Percentiles rank a stretch among this genome's conserved stretches.
phyloP scores from a whole-genome alignment of 2,888 invertebrate species.

The Phalera bucephala region DNA sequence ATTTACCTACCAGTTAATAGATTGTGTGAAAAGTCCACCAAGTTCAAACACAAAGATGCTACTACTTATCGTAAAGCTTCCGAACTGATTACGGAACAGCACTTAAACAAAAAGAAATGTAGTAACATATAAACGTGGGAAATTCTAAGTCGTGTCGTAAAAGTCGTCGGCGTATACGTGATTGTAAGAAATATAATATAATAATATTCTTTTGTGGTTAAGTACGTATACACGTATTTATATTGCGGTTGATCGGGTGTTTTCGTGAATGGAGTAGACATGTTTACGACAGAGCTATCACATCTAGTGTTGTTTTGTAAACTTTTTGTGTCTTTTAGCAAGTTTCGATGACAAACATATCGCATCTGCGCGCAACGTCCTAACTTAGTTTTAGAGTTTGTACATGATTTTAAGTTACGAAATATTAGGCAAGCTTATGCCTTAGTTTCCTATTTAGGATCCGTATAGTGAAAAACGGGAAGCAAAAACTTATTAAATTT shows the following conservation, averaged over 20 bases:
- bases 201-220: neutral
- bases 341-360: no score
- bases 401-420: no score
- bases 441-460: no score
- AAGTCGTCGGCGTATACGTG: slow-evolving; percentile 31
- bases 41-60: neutral
- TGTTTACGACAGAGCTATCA: slow-evolving; percentile 18
- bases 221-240: neutral
- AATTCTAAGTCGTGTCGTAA: slow-evolving; percentile 23
- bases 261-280: slow-evolving; percentile 16
- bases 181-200: slow-evolving; percentile 19
- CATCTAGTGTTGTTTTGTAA: slow-evolving; percentile 7
- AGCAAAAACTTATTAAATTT: no score
- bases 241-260: slow-evolving; percentile 6
- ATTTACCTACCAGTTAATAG: no score
- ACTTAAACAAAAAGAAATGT: neutral
- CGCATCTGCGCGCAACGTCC: no score
- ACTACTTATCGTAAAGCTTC: neutral
- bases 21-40: no score
- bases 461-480: no score
- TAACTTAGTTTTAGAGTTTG: no score
- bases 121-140: slow-evolving; percentile 29
- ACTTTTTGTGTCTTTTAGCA: no score
- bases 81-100: neutral
- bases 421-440: no score